Evolutionary conservation across 2,797 vertebrate genomes (phyloP), one percentile per base, ranked within the genome.

Genomic region (Emys orbicularis): DNA sequence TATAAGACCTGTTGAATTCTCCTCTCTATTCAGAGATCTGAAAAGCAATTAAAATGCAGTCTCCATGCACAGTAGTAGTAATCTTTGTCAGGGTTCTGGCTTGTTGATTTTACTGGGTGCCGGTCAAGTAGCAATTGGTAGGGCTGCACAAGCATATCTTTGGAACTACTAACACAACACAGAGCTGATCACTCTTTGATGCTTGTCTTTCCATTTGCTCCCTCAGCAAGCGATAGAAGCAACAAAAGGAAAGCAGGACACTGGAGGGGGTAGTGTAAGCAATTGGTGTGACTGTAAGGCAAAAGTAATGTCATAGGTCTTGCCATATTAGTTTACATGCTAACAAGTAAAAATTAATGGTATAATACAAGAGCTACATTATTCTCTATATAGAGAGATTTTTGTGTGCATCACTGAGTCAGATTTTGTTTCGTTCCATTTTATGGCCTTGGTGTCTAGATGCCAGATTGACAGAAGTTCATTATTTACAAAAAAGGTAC

Each of bases 151-250:
- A 72, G 50, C 68, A 44, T 84, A 34, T 80, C 68, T 83, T 91
- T 87, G 72, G 90, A 87, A 87, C 85, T 83, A 84, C 31, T 84
- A 84, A 59, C 72, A 79, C 79, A 92, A 84, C 57, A 68, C 13
- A 83, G 72, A 56, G 65, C 57, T 65, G 85, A 87, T 83, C 68
- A 87, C 79, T 91, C 85, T 83, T 56, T 72, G 85, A 92, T 84
- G 57, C 54, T 87, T 44, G 16, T 54, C 52, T 87, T 88, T 88
- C 52, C 50, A 84, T 74, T 92, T 84, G 50, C 41, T 80, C 52
- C 57, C 41, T 79, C 74, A 88, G 81, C 84, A 61, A 84, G 82
- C 9, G 52, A 76, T 49, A 53, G n/a, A 47, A 87, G 49, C n/a
- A 87, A 49, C 74, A 72, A 82, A 59, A 83, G 57, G 50, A 83